Evolutionary conservation across 2,888 invertebrate genomes (phyloP).

Genomic region (Vandiemenella viatica): DNA sequence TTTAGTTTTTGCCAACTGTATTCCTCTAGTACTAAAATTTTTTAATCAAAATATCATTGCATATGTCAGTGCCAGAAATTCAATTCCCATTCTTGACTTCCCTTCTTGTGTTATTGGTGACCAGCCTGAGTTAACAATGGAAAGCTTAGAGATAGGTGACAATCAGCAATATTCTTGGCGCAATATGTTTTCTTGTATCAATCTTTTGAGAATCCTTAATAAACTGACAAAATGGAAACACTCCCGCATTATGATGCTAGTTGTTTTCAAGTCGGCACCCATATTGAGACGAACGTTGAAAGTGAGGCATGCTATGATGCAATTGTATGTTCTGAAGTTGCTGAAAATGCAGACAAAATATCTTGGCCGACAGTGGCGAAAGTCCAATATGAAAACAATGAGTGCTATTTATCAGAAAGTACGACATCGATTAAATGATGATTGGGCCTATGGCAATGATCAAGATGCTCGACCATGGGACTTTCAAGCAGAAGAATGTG

Average conservation of each 20-base stretch:
- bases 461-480: constrained; percentile 97
- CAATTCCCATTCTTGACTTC: constrained; percentile 86
- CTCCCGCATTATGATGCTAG: constrained; percentile 98
- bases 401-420: constrained; percentile 98
- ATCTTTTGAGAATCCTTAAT: constrained; percentile 87
- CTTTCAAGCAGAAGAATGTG: constrained; percentile 94
- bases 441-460: constrained; percentile 99
- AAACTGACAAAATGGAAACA: constrained; percentile 99
- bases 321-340: constrained; percentile 91
- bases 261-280: constrained; percentile 98
- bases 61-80: constrained; percentile 88
- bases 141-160: constrained; percentile 75
- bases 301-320: constrained; percentile 91
- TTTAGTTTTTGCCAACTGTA: constrained; percentile 93
- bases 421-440: constrained; percentile 89
- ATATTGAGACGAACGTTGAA: constrained; percentile 92
- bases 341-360: constrained; percentile 99
- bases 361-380: constrained; percentile 96
- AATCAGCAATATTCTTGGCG: constrained; percentile 87
- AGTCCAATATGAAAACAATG: constrained; percentile 98
- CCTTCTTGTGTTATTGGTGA: constrained; percentile 92
- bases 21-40: constrained; percentile 94
- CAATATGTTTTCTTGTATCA: constrained; percentile 95
- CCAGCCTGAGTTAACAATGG: constrained; percentile 82
- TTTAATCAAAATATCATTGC: constrained; percentile 95